Percentiles rank a stretch among this genome's conserved stretches.
phyloP scores from a whole-genome alignment of 2,113 vertebrate species.

The Toxostoma redivivum region DNA sequence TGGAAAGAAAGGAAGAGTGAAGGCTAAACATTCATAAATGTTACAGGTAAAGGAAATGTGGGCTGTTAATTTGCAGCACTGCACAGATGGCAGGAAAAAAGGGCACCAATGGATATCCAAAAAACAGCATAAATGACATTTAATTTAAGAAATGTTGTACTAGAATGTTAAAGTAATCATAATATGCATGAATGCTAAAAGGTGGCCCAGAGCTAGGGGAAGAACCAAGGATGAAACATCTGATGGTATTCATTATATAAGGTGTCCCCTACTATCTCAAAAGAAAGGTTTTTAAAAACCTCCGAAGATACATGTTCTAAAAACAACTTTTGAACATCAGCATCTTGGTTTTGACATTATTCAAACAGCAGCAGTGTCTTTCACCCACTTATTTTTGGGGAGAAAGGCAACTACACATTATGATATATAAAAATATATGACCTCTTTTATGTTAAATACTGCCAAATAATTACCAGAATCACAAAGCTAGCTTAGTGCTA shows the following conservation, averaged over 20 bases:
- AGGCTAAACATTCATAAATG: not conserved
- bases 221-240: not conserved
- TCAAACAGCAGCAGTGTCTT: not conserved
- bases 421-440: not conserved
- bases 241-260: not conserved
- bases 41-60: not conserved
- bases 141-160: not conserved
- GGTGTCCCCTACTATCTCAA: not conserved
- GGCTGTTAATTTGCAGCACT: not conserved
- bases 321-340: not conserved
- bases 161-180: not conserved
- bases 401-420: not conserved
- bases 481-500: not conserved
- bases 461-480: not conserved
- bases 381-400: not conserved
- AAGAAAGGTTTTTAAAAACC: not conserved
- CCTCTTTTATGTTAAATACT: not conserved
- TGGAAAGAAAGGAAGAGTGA: not conserved
- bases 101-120: not conserved
- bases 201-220: not conserved
- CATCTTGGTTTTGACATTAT: not conserved
- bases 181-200: not conserved
- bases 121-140: not conserved
- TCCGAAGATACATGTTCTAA: not conserved
- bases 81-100: not conserved